A percentile compares a stretch with the other conserved stretches of the same genome.
These are phyloP conservation scores for Coecobrya sp. DNA, from an alignment of 2,888 invertebrate genomes.

Conservation along the genomic window DNA sequence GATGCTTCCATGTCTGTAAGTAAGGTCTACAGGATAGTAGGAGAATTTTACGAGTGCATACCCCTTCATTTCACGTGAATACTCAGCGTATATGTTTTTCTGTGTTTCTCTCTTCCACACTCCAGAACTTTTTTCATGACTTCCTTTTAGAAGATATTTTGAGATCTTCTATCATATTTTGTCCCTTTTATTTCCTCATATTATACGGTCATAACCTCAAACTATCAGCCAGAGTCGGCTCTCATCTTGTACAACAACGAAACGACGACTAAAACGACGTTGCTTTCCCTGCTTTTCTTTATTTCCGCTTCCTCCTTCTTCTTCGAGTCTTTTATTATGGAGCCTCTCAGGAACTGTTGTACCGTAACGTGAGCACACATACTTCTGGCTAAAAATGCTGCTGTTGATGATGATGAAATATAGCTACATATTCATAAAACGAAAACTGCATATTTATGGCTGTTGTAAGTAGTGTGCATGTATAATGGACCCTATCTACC, in stretches of 20 bases:
- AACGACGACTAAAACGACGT: slow-evolving; percentile 24
- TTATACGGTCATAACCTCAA: slow-evolving; percentile 78
- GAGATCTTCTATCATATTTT: slow-evolving; percentile 74
- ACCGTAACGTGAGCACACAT: slow-evolving; percentile 41
- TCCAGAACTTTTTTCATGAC: slow-evolving; percentile 66
- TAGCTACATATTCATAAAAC: slow-evolving; percentile 27
- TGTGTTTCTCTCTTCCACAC: background rate
- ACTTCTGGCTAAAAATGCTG: background rate
- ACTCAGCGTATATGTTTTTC: background rate
- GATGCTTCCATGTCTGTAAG: background rate
- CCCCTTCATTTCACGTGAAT: slow-evolving; percentile 22
- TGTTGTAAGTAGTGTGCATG: slow-evolving; percentile 13
- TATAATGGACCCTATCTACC: background rate
- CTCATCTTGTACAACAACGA: slow-evolving; percentile 38
- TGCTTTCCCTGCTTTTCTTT: slow-evolving; percentile 59
- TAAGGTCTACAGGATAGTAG: background rate
- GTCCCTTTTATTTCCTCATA: slow-evolving; percentile 74
- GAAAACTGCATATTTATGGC: slow-evolving; percentile 49
- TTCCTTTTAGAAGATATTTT: slow-evolving; percentile 71
- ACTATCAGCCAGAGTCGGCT: slow-evolving; percentile 68
- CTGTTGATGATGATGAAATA: slow-evolving; percentile 22
- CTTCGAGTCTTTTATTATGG: slow-evolving; percentile 13
- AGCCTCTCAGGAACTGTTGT: slow-evolving; percentile 54
- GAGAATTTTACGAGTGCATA: slow-evolving; percentile 25
- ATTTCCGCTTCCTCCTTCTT: slow-evolving; percentile 62